phyloP scores from a whole-genome alignment of 2,888 invertebrate species.

The Cetonia aurata region DNA sequence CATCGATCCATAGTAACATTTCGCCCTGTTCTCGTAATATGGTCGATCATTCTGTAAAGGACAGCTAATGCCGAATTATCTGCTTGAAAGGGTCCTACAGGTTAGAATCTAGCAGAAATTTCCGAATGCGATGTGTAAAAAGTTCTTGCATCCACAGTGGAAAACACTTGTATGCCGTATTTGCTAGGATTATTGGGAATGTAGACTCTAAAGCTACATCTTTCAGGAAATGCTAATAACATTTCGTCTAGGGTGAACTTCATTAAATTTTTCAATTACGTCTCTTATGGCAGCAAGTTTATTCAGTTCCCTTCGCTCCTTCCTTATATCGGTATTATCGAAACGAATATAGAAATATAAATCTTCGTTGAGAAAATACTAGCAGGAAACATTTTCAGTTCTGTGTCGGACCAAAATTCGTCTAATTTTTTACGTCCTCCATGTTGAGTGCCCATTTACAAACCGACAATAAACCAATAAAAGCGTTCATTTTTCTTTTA shows the following conservation, averaged over 20 bases:
- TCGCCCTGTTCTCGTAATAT: background rate
- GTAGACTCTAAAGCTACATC: background rate
- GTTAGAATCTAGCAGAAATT: background rate
- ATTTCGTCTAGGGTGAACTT: background rate
- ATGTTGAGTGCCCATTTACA: too few species aligned
- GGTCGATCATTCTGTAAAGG: background rate
- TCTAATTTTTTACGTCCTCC: too few species aligned
- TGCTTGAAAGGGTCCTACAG: background rate
- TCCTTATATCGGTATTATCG: too few species aligned
- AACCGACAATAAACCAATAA: too few species aligned
- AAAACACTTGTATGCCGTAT: background rate
- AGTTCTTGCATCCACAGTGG: background rate
- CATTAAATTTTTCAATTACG: slow-evolving; percentile 3
- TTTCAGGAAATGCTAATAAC: too few species aligned
- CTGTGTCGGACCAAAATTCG: too few species aligned
- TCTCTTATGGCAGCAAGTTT: background rate
- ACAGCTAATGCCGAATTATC: background rate
- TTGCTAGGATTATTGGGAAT: background rate
- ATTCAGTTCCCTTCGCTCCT: background rate
- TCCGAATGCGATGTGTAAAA: slow-evolving; percentile 5
- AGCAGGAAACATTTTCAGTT: too few species aligned
- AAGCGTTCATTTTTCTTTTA: too few species aligned
- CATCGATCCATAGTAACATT: slow-evolving; percentile 1
- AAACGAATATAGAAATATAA: too few species aligned
- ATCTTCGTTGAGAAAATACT: too few species aligned